Percentiles rank a stretch among this genome's conserved stretches.
Conservation (phyloP, 2,888 invertebrate genomes). For the Philereme transversata region DNA sequence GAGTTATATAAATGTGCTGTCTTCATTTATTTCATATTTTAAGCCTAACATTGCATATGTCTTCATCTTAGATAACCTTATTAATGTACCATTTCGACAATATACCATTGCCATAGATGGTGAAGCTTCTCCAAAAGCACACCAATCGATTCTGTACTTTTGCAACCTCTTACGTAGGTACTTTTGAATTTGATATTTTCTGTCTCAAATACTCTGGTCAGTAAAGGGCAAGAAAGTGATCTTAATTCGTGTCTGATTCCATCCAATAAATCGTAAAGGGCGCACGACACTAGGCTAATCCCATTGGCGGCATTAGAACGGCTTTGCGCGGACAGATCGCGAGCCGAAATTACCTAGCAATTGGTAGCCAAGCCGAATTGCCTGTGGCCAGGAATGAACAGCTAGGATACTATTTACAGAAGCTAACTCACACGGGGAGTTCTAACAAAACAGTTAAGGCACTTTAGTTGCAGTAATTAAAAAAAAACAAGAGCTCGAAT, state of each 20-base stretch:
- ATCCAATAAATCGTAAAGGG: slow-evolving; percentile 78
- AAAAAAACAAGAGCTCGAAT: too few relatives aligned
- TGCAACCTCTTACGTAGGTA: background rate
- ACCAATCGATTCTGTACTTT: too few relatives aligned
- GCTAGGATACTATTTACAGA: slow-evolving; percentile 13
- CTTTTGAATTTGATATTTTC: background rate
- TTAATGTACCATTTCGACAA: too few relatives aligned
- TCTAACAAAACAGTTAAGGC: too few relatives aligned
- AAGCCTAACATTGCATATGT: too few relatives aligned
- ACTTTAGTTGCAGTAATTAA: too few relatives aligned
- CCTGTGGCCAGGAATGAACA: slow-evolving; percentile 57
- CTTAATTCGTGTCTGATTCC: slow-evolving; percentile 67
- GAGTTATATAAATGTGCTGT: too few relatives aligned
- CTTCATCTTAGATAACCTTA: too few relatives aligned
- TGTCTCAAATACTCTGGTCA: background rate
- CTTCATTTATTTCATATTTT: too few relatives aligned
- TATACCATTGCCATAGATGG: too few relatives aligned
- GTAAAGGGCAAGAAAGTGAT: slow-evolving; percentile 41
- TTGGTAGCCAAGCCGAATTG: slow-evolving; percentile 79
- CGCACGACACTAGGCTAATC: slow-evolving; percentile 79
- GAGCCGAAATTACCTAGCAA: slow-evolving; percentile 83
- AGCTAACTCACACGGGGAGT: too few relatives aligned
- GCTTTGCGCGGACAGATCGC: slow-evolving; percentile 82
- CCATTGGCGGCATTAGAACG: slow-evolving; percentile 80
- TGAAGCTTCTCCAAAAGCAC: too few relatives aligned